A percentile compares a stretch with the other conserved stretches of the same genome.
Evolutionary conservation across 2,113 vertebrate species (phyloP).

Genomic region (Actinemys pallida): DNA sequence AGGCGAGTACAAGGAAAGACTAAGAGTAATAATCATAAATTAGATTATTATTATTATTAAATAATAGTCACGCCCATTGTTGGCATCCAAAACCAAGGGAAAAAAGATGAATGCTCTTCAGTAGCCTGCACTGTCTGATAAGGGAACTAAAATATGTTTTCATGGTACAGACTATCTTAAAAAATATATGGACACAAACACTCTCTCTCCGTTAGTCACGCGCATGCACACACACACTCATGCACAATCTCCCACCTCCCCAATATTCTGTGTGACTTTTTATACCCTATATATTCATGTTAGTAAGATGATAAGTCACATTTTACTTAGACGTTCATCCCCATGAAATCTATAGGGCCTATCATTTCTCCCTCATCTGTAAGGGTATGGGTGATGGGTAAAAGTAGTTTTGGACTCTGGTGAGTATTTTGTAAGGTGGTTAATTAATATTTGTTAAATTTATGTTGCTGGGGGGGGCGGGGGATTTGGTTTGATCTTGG

Average conservation of each 20-base stretch:
- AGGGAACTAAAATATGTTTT: background rate
- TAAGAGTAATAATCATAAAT: too few relatives aligned
- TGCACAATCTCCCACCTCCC: background rate
- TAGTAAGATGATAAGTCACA: background rate
- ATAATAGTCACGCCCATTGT: background rate
- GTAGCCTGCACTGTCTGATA: background rate
- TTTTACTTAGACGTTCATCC: background rate
- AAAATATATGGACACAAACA: background rate
- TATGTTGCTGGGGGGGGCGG: background rate
- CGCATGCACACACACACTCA: too few relatives aligned
- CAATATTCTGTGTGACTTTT: background rate
- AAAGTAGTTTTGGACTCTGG: fast-evolving
- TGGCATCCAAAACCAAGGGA: background rate
- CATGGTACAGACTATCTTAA: background rate
- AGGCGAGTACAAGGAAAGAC: too few relatives aligned
- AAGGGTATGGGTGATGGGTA: background rate
- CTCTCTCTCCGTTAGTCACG: too few relatives aligned
- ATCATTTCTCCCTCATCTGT: background rate
- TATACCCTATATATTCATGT: background rate
- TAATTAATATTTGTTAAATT: background rate
- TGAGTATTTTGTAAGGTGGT: background rate
- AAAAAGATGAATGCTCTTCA: background rate
- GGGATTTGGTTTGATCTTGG: background rate
- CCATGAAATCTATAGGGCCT: background rate
- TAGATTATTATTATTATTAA: too few relatives aligned